Percentiles rank a stretch among this genome's conserved stretches.
Conservation (phyloP, 2,797 vertebrate genomes). For the Sebastes elongatus region DNA sequence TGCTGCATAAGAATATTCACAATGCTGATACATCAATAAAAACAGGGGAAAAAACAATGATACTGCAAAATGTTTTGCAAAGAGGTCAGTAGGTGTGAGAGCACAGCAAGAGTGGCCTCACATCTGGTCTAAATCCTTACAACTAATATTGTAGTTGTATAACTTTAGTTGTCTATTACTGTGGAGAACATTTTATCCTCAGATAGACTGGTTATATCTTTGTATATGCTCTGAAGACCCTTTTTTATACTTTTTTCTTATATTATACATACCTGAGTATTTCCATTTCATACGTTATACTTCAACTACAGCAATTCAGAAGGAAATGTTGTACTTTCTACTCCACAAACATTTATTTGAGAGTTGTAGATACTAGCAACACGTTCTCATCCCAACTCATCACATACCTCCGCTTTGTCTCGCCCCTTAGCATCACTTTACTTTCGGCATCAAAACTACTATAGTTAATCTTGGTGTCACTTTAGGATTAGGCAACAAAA, state of each 20-base stretch:
- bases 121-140: background rate
- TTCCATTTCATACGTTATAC: background rate
- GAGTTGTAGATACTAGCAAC: background rate
- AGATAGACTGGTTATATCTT: background rate
- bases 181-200: background rate
- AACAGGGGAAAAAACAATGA: background rate
- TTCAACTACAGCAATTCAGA: background rate
- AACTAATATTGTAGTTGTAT: background rate
- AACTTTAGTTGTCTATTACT: background rate
- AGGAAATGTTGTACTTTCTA: background rate
- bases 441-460: no score
- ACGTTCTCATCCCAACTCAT: no score
- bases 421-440: no score
- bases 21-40: conserved; percentile 47
- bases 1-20: conserved; percentile 23
- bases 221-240: no score
- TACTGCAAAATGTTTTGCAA: background rate
- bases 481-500: no score
- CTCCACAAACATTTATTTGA: background rate
- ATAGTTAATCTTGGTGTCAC: no score
- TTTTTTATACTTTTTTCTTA: background rate
- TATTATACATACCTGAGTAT: background rate
- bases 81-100: conserved; percentile 11
- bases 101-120: background rate
- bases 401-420: no score